These are phyloP conservation scores for Pelodiscus sinensis DNA, from an alignment of 2,113 vertebrate genomes.

Conservation along the genomic window DNA sequence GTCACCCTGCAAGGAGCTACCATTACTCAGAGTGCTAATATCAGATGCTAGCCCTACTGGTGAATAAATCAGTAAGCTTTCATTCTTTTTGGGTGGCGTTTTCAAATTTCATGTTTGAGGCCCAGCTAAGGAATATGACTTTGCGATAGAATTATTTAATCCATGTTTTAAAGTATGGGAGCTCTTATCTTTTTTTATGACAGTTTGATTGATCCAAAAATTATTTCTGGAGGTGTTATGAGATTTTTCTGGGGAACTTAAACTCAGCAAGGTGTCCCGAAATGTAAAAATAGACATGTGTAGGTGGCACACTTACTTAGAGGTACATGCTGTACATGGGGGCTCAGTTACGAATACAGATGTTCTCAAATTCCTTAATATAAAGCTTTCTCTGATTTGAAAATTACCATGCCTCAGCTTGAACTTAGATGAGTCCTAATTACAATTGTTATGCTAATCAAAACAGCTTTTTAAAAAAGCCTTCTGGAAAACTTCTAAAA, in stretches of 20 bases:
- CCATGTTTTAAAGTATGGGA: slow-evolving; percentile 50
- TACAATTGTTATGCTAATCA: slow-evolving; percentile 16
- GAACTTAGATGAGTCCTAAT: slow-evolving; percentile 13
- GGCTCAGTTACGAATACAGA: slow-evolving; percentile 56
- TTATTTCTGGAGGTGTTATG: slow-evolving; percentile 51
- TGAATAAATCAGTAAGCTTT: not conserved
- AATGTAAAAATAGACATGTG: slow-evolving; percentile 66
- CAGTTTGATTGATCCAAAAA: slow-evolving; percentile 57
- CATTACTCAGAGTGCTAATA: not conserved
- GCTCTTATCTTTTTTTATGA: slow-evolving; percentile 48
- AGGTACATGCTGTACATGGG: slow-evolving; percentile 53
- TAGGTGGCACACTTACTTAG: slow-evolving; percentile 67
- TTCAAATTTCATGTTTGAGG: not conserved
- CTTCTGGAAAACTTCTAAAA: not conserved
- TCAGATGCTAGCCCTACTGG: not conserved
- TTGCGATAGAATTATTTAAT: not conserved
- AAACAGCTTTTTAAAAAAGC: not conserved
- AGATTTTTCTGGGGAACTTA: slow-evolving; percentile 65
- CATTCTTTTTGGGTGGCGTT: not conserved
- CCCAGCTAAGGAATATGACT: not conserved
- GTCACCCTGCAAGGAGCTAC: not conserved
- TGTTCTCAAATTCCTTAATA: slow-evolving; percentile 46
- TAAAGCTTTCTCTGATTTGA: slow-evolving; percentile 50
- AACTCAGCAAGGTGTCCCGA: slow-evolving; percentile 67
- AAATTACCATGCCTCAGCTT: slow-evolving; percentile 32